A percentile compares a stretch with the other conserved stretches of the same genome.
phyloP scores from a whole-genome alignment of 2,888 invertebrate genomes.

The Selenia dentaria region DNA sequence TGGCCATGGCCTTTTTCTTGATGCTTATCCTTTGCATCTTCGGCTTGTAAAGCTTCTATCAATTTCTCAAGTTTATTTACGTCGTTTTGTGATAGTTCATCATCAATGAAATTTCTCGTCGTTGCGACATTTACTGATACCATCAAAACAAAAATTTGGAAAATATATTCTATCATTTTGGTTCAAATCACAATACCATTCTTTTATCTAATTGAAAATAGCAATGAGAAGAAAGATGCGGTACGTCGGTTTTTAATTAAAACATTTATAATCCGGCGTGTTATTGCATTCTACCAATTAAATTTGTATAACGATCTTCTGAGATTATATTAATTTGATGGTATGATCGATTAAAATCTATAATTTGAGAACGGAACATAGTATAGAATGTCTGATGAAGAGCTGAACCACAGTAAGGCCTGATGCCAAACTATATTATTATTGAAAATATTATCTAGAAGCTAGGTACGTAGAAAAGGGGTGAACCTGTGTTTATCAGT shows the following conservation, averaged over 20 bases:
- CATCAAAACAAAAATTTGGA: background rate
- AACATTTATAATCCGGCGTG: conserved; percentile 8
- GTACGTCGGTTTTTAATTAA: conserved; percentile 3
- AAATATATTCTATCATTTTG: background rate
- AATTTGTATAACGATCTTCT: background rate
- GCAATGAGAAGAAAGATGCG: background rate
- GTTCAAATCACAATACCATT: background rate
- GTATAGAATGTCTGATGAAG: too few species aligned
- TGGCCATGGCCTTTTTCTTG: background rate
- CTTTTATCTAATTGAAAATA: background rate
- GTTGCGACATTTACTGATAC: background rate
- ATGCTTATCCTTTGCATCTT: background rate
- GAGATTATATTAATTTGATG: background rate
- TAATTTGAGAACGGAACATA: background rate
- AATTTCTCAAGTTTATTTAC: conserved; percentile 8
- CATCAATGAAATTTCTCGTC: background rate
- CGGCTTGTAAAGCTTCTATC: background rate
- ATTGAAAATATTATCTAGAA: too few species aligned
- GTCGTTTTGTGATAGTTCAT: background rate
- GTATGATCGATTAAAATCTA: background rate
- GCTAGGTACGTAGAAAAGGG: too few species aligned
- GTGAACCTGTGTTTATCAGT: too few species aligned
- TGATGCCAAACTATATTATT: too few species aligned
- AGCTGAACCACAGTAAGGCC: too few species aligned
- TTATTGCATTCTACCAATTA: conserved; percentile 7